These are phyloP conservation scores for Periphyllus acericola DNA, from an alignment of 2,888 invertebrate species.

Conservation along the genomic window DNA sequence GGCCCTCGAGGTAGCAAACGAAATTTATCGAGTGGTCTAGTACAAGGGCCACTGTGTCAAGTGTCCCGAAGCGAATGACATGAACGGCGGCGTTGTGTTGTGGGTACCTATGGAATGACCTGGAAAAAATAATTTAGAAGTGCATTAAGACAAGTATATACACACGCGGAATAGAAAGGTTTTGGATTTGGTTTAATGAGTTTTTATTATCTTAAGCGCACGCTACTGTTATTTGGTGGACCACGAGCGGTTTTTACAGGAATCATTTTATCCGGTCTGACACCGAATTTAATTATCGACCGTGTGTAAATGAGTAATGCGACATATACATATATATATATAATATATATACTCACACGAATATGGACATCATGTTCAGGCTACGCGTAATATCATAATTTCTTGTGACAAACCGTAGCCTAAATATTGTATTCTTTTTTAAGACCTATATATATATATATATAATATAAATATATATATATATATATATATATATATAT, in stretches of 20 bases:
- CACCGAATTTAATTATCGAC: neutral
- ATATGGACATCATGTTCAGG: neutral
- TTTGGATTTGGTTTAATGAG: constrained; percentile 17
- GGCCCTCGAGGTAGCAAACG: constrained; percentile 45
- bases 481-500: neutral
- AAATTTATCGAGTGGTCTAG: constrained; percentile 51
- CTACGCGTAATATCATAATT: neutral
- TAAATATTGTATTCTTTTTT: neutral
- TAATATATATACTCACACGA: neutral
- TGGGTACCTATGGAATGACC: constrained; percentile 20
- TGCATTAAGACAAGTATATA: constrained; percentile 23
- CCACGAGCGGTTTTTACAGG: neutral
- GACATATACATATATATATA: neutral
- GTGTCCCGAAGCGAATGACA: constrained; percentile 45
- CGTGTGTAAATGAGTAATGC: neutral
- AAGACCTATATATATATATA: neutral
- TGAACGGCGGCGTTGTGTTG: neutral
- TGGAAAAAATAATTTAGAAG: constrained; percentile 43
- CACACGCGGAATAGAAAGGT: constrained; percentile 29
- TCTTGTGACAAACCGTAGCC: neutral
- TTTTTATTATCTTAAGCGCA: constrained; percentile 42
- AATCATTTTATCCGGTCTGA: neutral
- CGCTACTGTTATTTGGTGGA: neutral
- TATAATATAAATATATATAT: neutral
- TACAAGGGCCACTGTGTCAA: constrained; percentile 36